These are phyloP conservation scores for Kradibia gibbosae DNA, from an alignment of 1,140 invertebrate species.

Conservation along the genomic window DNA sequence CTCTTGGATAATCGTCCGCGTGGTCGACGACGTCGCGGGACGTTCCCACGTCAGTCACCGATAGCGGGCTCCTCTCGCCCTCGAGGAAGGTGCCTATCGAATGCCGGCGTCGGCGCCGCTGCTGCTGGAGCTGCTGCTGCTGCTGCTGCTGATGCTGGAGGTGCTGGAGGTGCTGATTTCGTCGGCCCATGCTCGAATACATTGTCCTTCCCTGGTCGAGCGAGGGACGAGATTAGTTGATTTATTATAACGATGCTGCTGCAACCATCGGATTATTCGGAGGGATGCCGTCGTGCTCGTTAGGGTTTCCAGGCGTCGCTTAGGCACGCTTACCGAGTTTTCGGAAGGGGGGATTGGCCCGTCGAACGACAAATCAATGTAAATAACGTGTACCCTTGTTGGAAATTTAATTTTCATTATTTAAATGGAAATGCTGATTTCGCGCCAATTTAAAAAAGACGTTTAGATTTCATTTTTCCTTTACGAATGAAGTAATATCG, in stretches of 20 bases:
- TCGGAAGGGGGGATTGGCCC: too few relatives aligned
- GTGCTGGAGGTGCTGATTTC: background rate
- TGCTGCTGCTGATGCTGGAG: background rate
- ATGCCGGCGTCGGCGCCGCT: slow-evolving; percentile 6
- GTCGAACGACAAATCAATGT: too few relatives aligned
- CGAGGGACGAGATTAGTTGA: background rate
- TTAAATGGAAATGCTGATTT: too few relatives aligned
- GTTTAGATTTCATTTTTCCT: too few relatives aligned
- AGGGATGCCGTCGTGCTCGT: too few relatives aligned
- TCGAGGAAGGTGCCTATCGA: slow-evolving; percentile 47
- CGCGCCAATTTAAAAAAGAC: too few relatives aligned
- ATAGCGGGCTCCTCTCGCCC: background rate
- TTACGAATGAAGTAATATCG: too few relatives aligned
- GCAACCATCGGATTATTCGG: too few relatives aligned
- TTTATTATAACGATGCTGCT: background rate
- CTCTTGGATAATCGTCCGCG: background rate
- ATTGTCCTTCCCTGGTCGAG: slow-evolving; percentile 8
- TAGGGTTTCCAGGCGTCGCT: too few relatives aligned
- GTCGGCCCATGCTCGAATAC: slow-evolving; percentile 38
- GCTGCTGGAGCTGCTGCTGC: slow-evolving; percentile 20
- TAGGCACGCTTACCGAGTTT: too few relatives aligned
- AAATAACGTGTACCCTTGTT: too few relatives aligned
- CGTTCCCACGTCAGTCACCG: background rate
- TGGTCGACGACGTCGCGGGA: slow-evolving; percentile 13
- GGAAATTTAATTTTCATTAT: too few relatives aligned